These are phyloP conservation scores for Drosophila cardini DNA, from an alignment of 1,140 invertebrate species.

Conservation along the genomic window DNA sequence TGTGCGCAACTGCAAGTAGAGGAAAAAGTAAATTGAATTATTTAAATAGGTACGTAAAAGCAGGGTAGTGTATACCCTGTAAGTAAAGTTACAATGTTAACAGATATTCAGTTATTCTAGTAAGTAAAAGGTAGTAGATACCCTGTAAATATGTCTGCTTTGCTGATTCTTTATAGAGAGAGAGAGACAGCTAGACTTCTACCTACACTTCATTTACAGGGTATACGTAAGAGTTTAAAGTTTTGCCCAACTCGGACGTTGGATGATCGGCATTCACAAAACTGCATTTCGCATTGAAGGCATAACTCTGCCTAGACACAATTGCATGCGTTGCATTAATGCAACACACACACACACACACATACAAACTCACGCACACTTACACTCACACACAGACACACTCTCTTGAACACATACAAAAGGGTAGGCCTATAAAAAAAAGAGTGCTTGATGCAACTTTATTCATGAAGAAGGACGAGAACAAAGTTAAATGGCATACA, in stretches of 20 bases:
- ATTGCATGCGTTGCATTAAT: constrained; percentile 27
- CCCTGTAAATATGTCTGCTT: too few species aligned
- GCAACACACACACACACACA: constrained; percentile 22
- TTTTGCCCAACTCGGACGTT: neutral
- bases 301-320: neutral
- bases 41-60: neutral
- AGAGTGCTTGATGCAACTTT: constrained; percentile 64
- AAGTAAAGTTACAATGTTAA: neutral
- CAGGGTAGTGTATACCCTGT: neutral
- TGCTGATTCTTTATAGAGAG: too few species aligned
- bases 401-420: constrained; percentile 40
- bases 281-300: constrained; percentile 11
- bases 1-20: constrained; percentile 62
- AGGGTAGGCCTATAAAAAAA: constrained; percentile 76
- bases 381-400: constrained; percentile 27
- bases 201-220: neutral
- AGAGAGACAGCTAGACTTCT: too few species aligned
- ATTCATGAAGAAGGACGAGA: constrained; percentile 31
- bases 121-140: too few species aligned
- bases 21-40: neutral
- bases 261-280: constrained; percentile 5
- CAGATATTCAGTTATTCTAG: too few species aligned
- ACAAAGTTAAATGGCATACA: constrained; percentile 64
- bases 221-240: neutral
- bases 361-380: constrained; percentile 24